Base-by-base conservation (phyloP, 1,140 invertebrate species). In the Anthonomus grandis region DNA sequence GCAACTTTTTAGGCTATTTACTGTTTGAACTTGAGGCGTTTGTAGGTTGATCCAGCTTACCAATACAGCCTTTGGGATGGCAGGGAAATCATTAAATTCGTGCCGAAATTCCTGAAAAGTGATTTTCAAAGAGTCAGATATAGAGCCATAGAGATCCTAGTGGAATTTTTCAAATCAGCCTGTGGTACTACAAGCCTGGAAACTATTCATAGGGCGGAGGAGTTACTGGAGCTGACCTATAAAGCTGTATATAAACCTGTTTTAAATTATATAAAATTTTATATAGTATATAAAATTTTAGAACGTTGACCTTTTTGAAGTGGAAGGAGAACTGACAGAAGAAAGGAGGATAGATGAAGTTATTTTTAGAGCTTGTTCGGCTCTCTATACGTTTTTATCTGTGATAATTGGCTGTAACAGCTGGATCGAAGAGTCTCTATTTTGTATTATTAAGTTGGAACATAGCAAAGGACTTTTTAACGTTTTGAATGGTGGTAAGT, bases 351-450 rank as follows among this genome's bases (percentile, higher is more conserved):
- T 60, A 5, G 77, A 80, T 45, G 77, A 79, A 58, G 62, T 48
- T 18, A 60, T 69, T 8, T 74, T 70, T 39, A 60, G 71, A 56
- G 74, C 67, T 6, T 50, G 67, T 2, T 74, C 67, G 25, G 70
- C 70, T 0, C 60, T 80, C 24, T 66, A 76, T 15, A 64, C 70
- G 10, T 66, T 76, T 44, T 56, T 68, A 9, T 60, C 65, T 21
- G 55, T 81, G n/a, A 67, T 76, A 34, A 64, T 71, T 18, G 63
- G 65, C 4, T 74, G 68, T 57, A 66, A 72, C 24, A 61, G 65
- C 41, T 74, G 74, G 63, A 70, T 75, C 18, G 71, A 71, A 57
- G 64, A 69, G 49, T 70, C 71, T 8, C 42, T 81, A 0, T 69
- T 68, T 44, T 57, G 59, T 1, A 62, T 79, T 13, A 57, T 79